Base-by-base conservation (phyloP, 2,113 vertebrate genomes). In the Australoheros scitulus region DNA sequence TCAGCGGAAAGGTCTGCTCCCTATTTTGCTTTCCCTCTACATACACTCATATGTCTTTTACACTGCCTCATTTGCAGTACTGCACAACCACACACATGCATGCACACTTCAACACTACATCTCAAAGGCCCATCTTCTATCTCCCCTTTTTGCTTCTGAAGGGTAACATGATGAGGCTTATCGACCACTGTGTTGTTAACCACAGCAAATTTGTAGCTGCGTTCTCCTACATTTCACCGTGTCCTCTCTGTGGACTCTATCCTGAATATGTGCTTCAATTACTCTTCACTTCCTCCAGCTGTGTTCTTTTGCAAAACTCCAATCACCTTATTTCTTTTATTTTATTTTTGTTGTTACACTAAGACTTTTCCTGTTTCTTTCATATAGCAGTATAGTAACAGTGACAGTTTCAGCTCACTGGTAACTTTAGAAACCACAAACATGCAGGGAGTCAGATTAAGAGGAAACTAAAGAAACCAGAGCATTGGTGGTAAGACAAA, bases 161-260 rank as follows among this genome's bases (percentile, higher is more conserved):
- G 91, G 90, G 92, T 91, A 93, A 93, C 89, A 92, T 76, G 89
- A 94, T 92, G 90, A 94, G 87, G 76, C 87, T 86, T 87, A 93
- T 94, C 88, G 89, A 94, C 88, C 90, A 61, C 84, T 1, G 4
- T 76, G 90, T 94, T 92, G 93, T 93, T 92, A 92, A 91, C 92
- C 88, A 89, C 91, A 89, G 90, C 88, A 93, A 60, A 92, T 91
- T 93, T 91, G 91, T 92, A 88, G 87, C 81, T 82, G 83, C 36
- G 8, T 87, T 91, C 86, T 75, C 77, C 82, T 82, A 47, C 84
- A 77, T 85, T 88, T 85, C 86, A 79, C 84, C 20, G 65, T 38
- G 79, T 79, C 72, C 83, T 85, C 86, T 29, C 64, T 38, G 61
- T 76, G 77, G 79, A 86, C 70, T 83, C 85, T 55, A 32, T 41